Percentiles rank a stretch among this genome's conserved stretches.
Conservation (phyloP, 2,797 vertebrate species). For the Thamnophis elegans region DNA sequence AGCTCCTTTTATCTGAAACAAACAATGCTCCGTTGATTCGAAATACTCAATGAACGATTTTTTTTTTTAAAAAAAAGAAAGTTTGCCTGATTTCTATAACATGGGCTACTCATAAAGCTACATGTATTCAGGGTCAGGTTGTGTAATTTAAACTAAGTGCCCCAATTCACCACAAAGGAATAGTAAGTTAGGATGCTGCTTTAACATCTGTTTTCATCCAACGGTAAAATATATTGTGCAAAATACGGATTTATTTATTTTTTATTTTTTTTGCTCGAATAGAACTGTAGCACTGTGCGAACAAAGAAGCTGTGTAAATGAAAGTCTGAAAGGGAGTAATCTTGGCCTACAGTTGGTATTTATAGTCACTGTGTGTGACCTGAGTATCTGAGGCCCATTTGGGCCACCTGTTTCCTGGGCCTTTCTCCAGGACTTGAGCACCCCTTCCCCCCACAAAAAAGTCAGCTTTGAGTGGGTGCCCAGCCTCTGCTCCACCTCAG, state of each 20-base stretch:
- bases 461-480: background rate
- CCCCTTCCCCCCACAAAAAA: background rate
- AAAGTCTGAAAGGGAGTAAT: background rate
- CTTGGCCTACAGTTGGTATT: background rate
- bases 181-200: background rate
- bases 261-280: background rate
- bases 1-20: background rate
- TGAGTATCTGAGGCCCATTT: background rate
- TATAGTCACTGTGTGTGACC: background rate
- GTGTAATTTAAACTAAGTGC: background rate
- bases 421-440: background rate
- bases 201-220: background rate
- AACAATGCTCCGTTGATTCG: background rate
- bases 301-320: background rate
- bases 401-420: background rate
- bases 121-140: background rate
- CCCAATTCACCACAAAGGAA: background rate
- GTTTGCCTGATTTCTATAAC: background rate
- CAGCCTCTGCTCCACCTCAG: background rate
- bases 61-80: background rate
- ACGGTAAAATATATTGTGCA: background rate
- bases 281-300: background rate
- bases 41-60: background rate
- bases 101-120: background rate
- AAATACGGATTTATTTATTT: background rate